A percentile compares a stretch with the other conserved stretches of the same genome.
Conservation (phyloP, 2,888 invertebrate species). For the Dolichopus griseipennis region DNA sequence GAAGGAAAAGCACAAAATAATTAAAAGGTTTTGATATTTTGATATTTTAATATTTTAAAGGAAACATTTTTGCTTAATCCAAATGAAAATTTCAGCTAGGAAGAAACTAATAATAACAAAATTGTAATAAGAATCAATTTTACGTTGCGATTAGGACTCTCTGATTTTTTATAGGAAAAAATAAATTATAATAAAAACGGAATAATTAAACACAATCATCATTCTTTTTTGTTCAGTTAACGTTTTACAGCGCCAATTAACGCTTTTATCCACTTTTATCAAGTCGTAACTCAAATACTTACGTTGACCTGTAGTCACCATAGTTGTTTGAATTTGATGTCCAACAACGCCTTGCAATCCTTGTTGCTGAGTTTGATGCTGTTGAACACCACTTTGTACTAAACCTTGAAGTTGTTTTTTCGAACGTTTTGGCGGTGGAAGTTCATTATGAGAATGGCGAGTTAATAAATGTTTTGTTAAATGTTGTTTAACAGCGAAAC, state of each 20-base stretch:
- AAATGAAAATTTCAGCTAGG: too few species aligned
- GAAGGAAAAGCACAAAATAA: background rate
- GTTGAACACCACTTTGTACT: conserved; percentile 26
- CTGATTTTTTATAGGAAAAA: too few species aligned
- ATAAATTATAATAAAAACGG: too few species aligned
- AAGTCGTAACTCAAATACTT: conserved; percentile 24
- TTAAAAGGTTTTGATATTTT: background rate
- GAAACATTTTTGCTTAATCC: too few species aligned
- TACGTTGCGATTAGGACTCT: too few species aligned
- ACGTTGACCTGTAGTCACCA: conserved; percentile 38
- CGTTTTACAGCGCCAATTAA: background rate
- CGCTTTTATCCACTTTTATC: background rate
- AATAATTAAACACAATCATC: too few species aligned
- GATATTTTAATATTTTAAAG: too few species aligned
- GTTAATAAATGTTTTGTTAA: conserved; percentile 43
- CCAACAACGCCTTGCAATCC: conserved; percentile 36
- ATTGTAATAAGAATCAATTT: background rate
- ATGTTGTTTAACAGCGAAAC: conserved; percentile 43
- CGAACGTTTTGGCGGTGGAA: conserved; percentile 42
- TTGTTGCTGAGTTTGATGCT: conserved; percentile 27
- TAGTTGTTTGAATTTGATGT: conserved; percentile 32
- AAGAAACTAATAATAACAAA: background rate
- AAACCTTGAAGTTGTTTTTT: conserved; percentile 34
- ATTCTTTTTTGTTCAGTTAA: too few species aligned
- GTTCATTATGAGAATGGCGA: conserved; percentile 42